Base-by-base conservation (phyloP, 2,797 vertebrate species). In the Phataginus tricuspis region DNA sequence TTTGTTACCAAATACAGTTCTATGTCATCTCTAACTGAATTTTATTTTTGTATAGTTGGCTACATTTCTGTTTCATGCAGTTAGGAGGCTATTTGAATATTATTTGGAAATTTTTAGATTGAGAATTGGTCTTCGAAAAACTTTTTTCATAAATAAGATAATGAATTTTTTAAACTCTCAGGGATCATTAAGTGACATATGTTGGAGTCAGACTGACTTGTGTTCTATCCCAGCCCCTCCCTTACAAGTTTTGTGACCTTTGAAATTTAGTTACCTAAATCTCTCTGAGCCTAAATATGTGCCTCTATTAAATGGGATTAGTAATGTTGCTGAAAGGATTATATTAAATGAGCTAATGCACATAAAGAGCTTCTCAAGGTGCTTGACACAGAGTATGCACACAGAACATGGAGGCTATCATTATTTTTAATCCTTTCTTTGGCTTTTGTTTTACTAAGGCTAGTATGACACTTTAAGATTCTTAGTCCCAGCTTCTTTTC, bases 61-160 rank as follows among this genome's bases (percentile, higher is more conserved):
- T 61, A 11, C 13, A 82, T 94, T 96, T 95, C 21, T 94, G 15
- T 87, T 92, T 69, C 93, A 37, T 90, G 9, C 7, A 75, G 13
- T 71, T 87, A 51, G 39, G 9, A 71, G 9, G 23, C 49, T 68
- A 55, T 79, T 64, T 71, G 39, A 57, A 86, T 78, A 6, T 72
- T 78, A 86, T 12, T 23, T 94, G 29, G 18, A 59, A n/a, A 23
- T 59, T 96, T 75, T n/a, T 21, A 86, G 57, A 53, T 34, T 71
- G 45, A 77, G 21, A 31, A 39, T 37, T 53, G 19, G 25, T 69
- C 29, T 96, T 90, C 59, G 10, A 75, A 93, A 90, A 80, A 83
- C 5, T 21, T 69, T 71, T 93, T 83, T 75, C 34, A 49, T 59
- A 90, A 63, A 64, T 34, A 39, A 96, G 79, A 84, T 64, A 34